These are phyloP conservation scores for Nomada ferruginata DNA, from an alignment of 2,888 invertebrate genomes.

Conservation along the genomic window DNA sequence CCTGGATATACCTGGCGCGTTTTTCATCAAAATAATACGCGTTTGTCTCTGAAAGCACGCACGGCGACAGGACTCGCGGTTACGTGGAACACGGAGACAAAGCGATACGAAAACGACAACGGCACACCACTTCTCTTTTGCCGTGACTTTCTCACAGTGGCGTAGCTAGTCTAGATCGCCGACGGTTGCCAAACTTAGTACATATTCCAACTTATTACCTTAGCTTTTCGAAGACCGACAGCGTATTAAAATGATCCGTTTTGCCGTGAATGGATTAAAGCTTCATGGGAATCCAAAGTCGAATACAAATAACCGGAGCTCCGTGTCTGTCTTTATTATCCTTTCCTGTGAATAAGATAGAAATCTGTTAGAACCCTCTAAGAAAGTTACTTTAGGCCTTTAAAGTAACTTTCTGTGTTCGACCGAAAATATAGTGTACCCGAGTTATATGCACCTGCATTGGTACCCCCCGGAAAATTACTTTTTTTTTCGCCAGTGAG, in stretches of 20 bases:
- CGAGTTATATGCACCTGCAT: no score
- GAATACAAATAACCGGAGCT: not conserved
- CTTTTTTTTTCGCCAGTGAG: no score
- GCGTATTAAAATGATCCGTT: not conserved
- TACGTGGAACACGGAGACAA: slow-evolving; percentile 44
- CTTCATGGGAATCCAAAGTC: not conserved
- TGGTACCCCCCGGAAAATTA: not conserved
- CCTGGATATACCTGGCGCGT: not conserved
- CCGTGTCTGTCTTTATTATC: not conserved
- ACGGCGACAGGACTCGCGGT: not conserved
- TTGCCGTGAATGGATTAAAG: not conserved
- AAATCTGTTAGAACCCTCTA: not conserved
- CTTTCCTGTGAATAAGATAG: not conserved
- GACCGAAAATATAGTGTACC: not conserved
- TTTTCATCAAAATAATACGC: slow-evolving; percentile 17
- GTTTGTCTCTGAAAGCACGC: not conserved
- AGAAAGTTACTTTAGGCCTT: no score
- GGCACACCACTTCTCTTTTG: slow-evolving; percentile 21
- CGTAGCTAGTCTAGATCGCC: slow-evolving; percentile 12
- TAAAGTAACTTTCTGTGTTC: not conserved
- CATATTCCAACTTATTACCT: not conserved
- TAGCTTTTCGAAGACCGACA: not conserved
- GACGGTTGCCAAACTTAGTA: not conserved
- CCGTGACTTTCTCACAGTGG: slow-evolving; percentile 48
- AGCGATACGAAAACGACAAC: slow-evolving; percentile 60